Conservation (phyloP, 2,888 invertebrate genomes). For the Stenoptilia bipunctidactyla region DNA sequence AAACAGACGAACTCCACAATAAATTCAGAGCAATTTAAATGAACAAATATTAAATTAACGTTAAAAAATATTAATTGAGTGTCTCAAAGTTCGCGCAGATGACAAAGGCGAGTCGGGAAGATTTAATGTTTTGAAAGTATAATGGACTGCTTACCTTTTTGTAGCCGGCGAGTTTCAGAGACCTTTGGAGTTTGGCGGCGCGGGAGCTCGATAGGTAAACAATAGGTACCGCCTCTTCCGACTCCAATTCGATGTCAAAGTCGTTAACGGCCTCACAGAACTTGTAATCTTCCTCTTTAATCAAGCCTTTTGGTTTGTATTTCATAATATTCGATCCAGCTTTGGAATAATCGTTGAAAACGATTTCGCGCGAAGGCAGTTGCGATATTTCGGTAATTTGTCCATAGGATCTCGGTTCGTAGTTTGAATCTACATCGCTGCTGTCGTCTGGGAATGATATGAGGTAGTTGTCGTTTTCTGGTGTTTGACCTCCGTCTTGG, state of each 20-base stretch:
- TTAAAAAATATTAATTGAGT: too few relatives aligned
- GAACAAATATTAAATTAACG: too few relatives aligned
- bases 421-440: slow-evolving; percentile 28
- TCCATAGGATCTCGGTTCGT: slow-evolving; percentile 21
- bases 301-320: slow-evolving; percentile 36
- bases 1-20: too few relatives aligned
- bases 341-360: slow-evolving; percentile 48
- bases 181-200: slow-evolving; percentile 64
- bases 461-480: slow-evolving; percentile 36
- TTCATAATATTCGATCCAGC: slow-evolving; percentile 26
- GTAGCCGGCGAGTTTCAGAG: slow-evolving; percentile 67
- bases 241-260: slow-evolving; percentile 57
- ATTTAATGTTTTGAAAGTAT: slow-evolving; percentile 2
- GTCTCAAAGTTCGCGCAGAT: too few relatives aligned
- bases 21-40: too few relatives aligned
- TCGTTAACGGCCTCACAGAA: slow-evolving; percentile 57
- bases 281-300: slow-evolving; percentile 51
- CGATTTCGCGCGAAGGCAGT: slow-evolving; percentile 43
- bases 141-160: slow-evolving; percentile 74
- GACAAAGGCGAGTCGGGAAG: too few relatives aligned
- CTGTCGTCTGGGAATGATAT: slow-evolving; percentile 38
- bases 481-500: slow-evolving; percentile 26
- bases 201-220: slow-evolving; percentile 64
- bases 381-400: slow-evolving; percentile 25
- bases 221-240: slow-evolving; percentile 49